Evolutionary conservation across 2,888 invertebrate species (phyloP).

Genomic region (Caenorhabditis japonica): DNA sequence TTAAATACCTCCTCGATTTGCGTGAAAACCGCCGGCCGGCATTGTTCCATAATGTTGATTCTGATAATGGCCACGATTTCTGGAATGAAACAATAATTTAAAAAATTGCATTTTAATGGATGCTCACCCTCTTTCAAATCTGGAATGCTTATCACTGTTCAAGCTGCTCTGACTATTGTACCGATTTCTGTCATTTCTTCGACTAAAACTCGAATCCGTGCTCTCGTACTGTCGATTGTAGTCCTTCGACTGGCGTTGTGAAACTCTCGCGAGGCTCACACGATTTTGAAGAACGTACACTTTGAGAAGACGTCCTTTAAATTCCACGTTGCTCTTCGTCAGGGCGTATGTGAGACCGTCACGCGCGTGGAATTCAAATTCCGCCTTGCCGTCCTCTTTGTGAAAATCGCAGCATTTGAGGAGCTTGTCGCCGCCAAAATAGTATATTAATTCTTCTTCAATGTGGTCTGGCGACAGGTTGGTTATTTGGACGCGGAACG

Average conservation of each 20-base stretch:
- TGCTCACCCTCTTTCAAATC: slow-evolving; percentile 5
- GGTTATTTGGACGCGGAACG: slow-evolving; percentile 40
- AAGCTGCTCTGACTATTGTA: slow-evolving; percentile 49
- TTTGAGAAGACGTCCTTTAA: slow-evolving; percentile 27
- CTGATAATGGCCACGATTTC: slow-evolving; percentile 14
- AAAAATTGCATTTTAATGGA: background rate
- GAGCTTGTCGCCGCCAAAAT: slow-evolving; percentile 35
- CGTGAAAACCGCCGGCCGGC: slow-evolving; percentile 46
- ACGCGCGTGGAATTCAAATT: slow-evolving; percentile 24
- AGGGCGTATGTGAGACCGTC: slow-evolving; percentile 23
- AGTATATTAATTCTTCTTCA: slow-evolving; percentile 46
- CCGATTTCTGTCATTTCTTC: slow-evolving; percentile 8
- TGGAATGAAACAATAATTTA: background rate
- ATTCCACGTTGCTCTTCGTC: slow-evolving; percentile 12
- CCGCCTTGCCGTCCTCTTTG: slow-evolving; percentile 29
- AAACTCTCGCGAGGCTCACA: slow-evolving; percentile 11
- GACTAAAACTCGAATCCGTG: slow-evolving; percentile 2
- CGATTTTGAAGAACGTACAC: slow-evolving; percentile 37
- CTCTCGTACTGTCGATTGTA: slow-evolving; percentile 22
- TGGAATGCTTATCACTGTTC: slow-evolving; percentile 31
- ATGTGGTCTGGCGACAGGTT: slow-evolving; percentile 32
- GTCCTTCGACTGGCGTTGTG: slow-evolving; percentile 13
- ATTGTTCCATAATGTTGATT: slow-evolving; percentile 42
- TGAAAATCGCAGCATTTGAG: slow-evolving; percentile 17
- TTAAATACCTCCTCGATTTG: slow-evolving; percentile 16